Base-by-base conservation (phyloP, 2,797 vertebrate genomes). In the Pterois miles region DNA sequence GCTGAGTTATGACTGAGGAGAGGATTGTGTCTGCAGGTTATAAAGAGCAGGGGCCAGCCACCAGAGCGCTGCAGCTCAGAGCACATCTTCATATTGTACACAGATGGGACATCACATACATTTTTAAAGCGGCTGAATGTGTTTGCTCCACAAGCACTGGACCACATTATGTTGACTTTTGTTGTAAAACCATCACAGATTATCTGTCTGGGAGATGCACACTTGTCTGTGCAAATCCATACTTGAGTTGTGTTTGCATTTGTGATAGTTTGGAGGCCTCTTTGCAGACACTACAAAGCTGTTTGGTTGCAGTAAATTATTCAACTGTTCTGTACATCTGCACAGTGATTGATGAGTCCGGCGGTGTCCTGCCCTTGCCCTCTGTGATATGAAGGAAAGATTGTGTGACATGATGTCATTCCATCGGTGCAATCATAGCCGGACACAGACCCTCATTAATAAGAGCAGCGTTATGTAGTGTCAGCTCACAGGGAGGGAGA, bases 331-430 rank as follows among this genome's bases (percentile, higher is more conserved):
- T 74, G 63, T 76, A 74, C 40, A 78, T 80, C 83, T 74, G 71
- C 10, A 1, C 72, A 2, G 43, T 87, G 89, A 92, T 86, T 76
- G 83, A 92, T 88, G 88, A 80, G 64, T 66, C 73, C 7, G 34
- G 43, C n/a, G 40, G 63, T 23, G 78, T 88, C 82, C 74, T 89
- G 86, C 63, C 90, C 84, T 92, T 89, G 86, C 75, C 85, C 86
- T 89, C 83, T 84, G 78, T 18, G 82, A 88, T 80, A 85, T 81
- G 80, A 89, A 86, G 86, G 74, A 90, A 87, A 89, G 90, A 93
- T 92, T 89, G 75, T 88, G 89, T 92, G 90, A 91, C 92, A 91
- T 93, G 87, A 92, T 93, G 90, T 91, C 88, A 91, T 92, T 86
- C 80, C 74, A 70, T 65, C 59, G 43, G 81, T 87, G 87, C 86